Conservation (phyloP, 2,113 vertebrate species). For the Sinocyclocheilus anshuiensis region DNA sequence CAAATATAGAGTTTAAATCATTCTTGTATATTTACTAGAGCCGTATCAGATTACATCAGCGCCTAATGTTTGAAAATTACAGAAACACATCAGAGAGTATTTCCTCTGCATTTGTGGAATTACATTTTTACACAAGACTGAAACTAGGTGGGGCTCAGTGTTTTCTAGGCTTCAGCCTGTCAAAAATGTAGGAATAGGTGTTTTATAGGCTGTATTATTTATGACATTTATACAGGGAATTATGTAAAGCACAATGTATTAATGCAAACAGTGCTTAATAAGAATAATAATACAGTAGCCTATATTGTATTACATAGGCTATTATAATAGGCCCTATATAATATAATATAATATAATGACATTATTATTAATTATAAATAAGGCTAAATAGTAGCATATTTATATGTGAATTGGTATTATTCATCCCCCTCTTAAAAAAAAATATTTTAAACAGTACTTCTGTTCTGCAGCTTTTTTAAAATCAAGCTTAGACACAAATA, state of each 20-base stretch:
- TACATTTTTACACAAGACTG: neutral
- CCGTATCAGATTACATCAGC: neutral
- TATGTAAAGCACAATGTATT: neutral
- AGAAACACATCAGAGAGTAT: neutral
- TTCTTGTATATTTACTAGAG: slow-evolving; percentile 11
- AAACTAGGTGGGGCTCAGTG: neutral
- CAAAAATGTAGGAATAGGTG: neutral
- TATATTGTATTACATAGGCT: neutral
- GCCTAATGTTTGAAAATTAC: neutral
- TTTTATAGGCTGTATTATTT: neutral
- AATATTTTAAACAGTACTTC: neutral
- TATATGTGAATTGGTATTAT: neutral
- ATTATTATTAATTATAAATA: neutral
- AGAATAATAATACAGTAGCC: neutral
- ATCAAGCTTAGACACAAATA: neutral
- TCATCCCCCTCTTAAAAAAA: neutral
- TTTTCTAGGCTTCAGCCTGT: neutral
- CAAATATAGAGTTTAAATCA: slow-evolving; percentile 44
- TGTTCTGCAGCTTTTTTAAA: neutral
- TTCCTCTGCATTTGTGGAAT: neutral
- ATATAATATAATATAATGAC: neutral
- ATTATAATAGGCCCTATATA: neutral
- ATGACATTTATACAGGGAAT: neutral
- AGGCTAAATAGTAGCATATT: neutral
- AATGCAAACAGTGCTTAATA: neutral